Conservation (phyloP, 2,113 vertebrate genomes). For the Colinus virginianus region DNA sequence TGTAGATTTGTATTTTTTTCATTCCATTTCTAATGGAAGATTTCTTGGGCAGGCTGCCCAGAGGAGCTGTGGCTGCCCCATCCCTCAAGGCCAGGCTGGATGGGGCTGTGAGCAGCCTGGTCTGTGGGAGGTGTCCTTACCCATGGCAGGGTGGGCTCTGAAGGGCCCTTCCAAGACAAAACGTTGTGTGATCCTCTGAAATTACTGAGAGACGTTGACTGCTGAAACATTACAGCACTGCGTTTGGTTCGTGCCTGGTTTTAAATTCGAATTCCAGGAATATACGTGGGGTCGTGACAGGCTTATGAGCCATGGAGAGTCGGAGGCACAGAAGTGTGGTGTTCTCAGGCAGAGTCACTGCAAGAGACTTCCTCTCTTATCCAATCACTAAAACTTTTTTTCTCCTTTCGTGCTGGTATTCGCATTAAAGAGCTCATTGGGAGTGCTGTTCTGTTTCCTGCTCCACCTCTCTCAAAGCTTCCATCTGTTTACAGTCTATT, state of each 20-base stretch:
- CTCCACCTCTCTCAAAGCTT: neutral
- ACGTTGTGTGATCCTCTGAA: neutral
- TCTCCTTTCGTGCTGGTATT: rapidly evolving
- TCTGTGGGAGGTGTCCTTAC: neutral
- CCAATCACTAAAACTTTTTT: neutral
- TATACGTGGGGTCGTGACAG: rapidly evolving
- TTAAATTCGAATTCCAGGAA: neutral
- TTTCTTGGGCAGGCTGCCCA: neutral
- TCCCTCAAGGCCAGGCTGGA: neutral
- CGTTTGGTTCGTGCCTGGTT: neutral
- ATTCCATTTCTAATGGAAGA: neutral
- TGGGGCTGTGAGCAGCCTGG: neutral
- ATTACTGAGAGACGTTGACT: neutral
- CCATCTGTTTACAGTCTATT: neutral
- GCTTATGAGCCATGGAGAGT: neutral
- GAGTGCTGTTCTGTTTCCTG: neutral
- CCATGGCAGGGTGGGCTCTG: neutral
- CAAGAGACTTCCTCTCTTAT: neutral
- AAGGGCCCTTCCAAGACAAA: neutral
- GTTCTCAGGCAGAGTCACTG: neutral
- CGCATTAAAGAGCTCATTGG: neutral
- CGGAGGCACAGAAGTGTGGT: neutral
- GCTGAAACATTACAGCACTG: neutral
- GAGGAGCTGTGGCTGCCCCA: neutral
- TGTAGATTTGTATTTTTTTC: neutral